Evolutionary conservation across 2,797 vertebrate species (phyloP).

Genomic region (Schizothorax lantsangensis): DNA sequence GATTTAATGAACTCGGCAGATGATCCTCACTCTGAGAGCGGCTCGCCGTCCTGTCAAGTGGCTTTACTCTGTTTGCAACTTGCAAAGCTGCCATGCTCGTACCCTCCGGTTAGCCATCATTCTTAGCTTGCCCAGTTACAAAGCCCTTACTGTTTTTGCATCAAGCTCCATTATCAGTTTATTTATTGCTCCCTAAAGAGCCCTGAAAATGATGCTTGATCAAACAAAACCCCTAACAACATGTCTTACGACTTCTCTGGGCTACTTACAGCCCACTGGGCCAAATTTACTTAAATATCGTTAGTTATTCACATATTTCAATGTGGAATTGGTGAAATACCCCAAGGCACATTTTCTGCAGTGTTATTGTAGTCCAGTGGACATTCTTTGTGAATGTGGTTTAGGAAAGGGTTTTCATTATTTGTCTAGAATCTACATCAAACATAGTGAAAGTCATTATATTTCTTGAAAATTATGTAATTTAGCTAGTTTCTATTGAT

Average conservation of each 20-base stretch:
- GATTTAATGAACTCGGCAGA: conserved; percentile 63
- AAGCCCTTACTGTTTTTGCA: conserved; percentile 15
- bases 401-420: not conserved
- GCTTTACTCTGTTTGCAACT: conserved; percentile 47
- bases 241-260: conserved; percentile 1
- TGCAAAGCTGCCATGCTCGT: conserved; percentile 36
- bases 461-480: not conserved
- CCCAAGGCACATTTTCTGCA: not conserved
- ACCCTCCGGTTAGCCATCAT: conserved; percentile 39
- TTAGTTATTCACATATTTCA: conserved; percentile 34
- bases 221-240: conserved; percentile 41
- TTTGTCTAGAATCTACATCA: not conserved
- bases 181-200: conserved; percentile 47
- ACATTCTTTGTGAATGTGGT: not conserved
- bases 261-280: conserved; percentile 30
- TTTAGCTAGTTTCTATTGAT: conserved; percentile 12
- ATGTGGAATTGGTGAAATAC: not conserved
- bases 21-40: conserved; percentile 49
- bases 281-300: conserved; percentile 46
- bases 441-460: conserved; percentile 17
- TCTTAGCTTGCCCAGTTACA: conserved; percentile 12
- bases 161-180: conserved; percentile 48
- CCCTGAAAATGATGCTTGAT: conserved; percentile 36
- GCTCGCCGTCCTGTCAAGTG: conserved; percentile 46
- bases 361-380: not conserved